Base-by-base conservation (phyloP, 1,140 invertebrate species). In the Epicauta chinensis region DNA sequence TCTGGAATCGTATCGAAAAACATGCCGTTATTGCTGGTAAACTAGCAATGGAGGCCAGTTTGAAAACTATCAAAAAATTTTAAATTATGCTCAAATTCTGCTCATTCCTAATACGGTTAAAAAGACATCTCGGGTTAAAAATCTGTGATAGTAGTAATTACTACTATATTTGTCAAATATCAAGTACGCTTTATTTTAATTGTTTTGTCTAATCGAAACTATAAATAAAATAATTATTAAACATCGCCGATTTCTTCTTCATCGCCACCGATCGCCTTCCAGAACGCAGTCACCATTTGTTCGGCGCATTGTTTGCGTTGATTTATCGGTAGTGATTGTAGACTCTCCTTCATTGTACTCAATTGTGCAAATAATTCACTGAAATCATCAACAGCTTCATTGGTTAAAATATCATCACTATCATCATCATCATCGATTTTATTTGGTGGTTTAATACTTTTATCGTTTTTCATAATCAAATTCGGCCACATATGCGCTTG, bases 401-500 rank as follows among this genome's bases (percentile, higher is more conserved):
- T 72, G 10, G 67, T 69, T 65, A 73, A 69, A 50, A 77, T 64
- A 42, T 69, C 68, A 59, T 75, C 74, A 9, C 13, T 34, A 6
- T 14, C 39, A 23, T 44, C 44, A 42, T 45, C 15, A 2, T 49
- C 29, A 39, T 47, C 41, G 15, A 30, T 14, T 17, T 45, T 35
- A 31, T 30, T 38, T 48, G 3, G 6, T 11, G 32, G 5, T 34
- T 4, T 34, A 34, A 3, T 34, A 34, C 5, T 34, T 5, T 51
- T 40, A 17, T 55, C 64, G 79, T 81, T 76, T 80, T 88, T 88
- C 62, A 87, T 74, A 35, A 68, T 68, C 35, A 89, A 73, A 67
- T 87, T 87, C 37, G 86, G 78, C 88, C 88, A 91, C 32, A 78
- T 77, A 67, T 89, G 83, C 51, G 86, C 82, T 68, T 88, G 78